A percentile compares a stretch with the other conserved stretches of the same genome.
phyloP scores from a whole-genome alignment of 2,113 vertebrate genomes.

The Prionailurus viverrinus region DNA sequence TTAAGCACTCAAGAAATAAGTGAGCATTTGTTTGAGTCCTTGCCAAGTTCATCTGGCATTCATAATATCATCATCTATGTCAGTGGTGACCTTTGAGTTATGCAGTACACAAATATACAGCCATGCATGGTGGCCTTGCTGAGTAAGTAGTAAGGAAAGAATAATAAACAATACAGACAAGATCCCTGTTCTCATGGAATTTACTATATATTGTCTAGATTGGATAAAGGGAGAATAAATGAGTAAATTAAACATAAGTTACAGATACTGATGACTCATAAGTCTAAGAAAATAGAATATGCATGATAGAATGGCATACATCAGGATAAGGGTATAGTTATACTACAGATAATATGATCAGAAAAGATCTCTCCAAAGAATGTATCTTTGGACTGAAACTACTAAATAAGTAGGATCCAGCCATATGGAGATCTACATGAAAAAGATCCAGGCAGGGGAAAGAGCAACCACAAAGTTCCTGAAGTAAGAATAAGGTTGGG shows the following conservation, averaged over 20 bases:
- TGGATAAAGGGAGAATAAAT: background rate
- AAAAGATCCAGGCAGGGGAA: background rate
- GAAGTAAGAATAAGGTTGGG: background rate
- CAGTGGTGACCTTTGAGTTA: background rate
- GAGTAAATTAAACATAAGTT: background rate
- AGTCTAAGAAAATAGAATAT: background rate
- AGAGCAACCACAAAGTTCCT: background rate
- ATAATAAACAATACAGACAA: background rate
- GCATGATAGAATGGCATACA: background rate
- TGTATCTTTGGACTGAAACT: background rate
- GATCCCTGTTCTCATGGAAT: background rate
- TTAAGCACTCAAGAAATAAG: background rate
- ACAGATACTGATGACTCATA: conserved; percentile 6
- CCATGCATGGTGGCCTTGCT: background rate
- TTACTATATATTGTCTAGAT: background rate
- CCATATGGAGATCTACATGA: background rate
- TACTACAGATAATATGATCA: background rate
- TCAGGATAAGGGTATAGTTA: background rate
- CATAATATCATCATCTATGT: background rate
- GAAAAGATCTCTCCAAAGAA: background rate
- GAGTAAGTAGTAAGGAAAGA: background rate
- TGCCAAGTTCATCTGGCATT: background rate
- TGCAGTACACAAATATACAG: background rate
- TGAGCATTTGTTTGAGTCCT: background rate
- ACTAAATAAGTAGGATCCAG: background rate